Conservation (phyloP, 1,140 invertebrate genomes). For the Schlechtendalia chinensis region DNA sequence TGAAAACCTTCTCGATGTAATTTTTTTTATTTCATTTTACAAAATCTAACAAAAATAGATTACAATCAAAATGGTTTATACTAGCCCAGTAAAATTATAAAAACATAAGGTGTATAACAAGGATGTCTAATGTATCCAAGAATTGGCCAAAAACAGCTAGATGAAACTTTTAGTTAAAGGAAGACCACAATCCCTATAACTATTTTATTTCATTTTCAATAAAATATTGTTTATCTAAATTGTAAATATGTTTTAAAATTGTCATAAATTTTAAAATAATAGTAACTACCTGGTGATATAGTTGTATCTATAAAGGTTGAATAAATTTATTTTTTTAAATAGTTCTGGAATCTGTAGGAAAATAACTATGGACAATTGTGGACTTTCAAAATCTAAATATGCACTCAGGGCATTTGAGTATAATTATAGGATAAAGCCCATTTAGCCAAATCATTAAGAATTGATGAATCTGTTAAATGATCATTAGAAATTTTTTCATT, state of each 20-base stretch:
- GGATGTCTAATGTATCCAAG: background rate
- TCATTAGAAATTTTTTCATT: background rate
- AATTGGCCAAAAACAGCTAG: constrained; percentile 9
- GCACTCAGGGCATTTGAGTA: background rate
- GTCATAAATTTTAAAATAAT: background rate
- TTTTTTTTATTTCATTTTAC: background rate
- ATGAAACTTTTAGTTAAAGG: background rate
- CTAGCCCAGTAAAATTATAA: background rate
- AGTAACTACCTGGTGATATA: background rate
- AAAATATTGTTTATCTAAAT: background rate
- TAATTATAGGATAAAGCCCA: background rate
- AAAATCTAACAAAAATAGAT: background rate
- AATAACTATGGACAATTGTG: background rate
- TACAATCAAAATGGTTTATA: background rate
- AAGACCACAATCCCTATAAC: background rate
- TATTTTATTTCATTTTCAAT: background rate
- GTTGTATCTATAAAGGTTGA: background rate
- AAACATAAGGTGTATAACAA: background rate
- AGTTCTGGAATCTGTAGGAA: background rate
- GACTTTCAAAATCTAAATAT: background rate
- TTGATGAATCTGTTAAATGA: background rate
- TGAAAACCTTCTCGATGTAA: background rate
- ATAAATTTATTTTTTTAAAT: background rate
- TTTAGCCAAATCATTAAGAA: background rate
- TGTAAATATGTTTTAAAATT: background rate